Evolutionary conservation across 2,113 vertebrate species (phyloP), one percentile per base, ranked within the genome.

Genomic region (Parotia lawesii): DNA sequence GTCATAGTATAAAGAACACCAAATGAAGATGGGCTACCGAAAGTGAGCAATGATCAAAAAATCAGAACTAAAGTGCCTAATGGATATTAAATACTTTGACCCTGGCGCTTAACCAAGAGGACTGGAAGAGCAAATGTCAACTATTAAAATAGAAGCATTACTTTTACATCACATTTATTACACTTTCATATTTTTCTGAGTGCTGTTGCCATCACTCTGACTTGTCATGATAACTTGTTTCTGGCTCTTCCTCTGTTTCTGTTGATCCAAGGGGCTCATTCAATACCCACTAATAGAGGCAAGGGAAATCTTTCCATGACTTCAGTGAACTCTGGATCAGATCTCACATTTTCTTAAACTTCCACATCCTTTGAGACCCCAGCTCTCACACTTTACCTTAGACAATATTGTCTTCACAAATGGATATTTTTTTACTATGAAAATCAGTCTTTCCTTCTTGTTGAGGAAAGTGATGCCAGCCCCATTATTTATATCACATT

Each of bases 321-420:
- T 90, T 85, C 80, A 94, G 35, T 5, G 73, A 87, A 89, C 77
- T 89, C 54, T 88, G 82, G 88, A 94, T 94, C 79, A 94, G 61
- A 87, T 73, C 87, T 89, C 72, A 90, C 66, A 62, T 87, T 90
- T 85, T 91, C 71, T 85, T 75, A 77, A 87, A 94, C 56, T 74
- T 82, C 56, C 45, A 94, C 71, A 80, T 94, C 93, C 87, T 95
- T 90, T 90, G 95, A 79, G 89, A 93, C 31, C 62, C 10, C 87
- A 94, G 91, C 37, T 91, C 93, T 94, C 70, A 90, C 91, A 78
- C 89, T 96, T 94, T 93, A 76, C 14, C 17, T 91, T 65, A 45
- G 77, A 91, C 53, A 77, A 91, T 48, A 79, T 56, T 89, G 76
- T 96, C 96, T 93, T 92, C 86, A 78, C 61, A 89, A 95, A 77